A percentile compares a stretch with the other conserved stretches of the same genome.
phyloP scores from a whole-genome alignment of 1,140 invertebrate genomes.

The Hypothenemus hampei region DNA sequence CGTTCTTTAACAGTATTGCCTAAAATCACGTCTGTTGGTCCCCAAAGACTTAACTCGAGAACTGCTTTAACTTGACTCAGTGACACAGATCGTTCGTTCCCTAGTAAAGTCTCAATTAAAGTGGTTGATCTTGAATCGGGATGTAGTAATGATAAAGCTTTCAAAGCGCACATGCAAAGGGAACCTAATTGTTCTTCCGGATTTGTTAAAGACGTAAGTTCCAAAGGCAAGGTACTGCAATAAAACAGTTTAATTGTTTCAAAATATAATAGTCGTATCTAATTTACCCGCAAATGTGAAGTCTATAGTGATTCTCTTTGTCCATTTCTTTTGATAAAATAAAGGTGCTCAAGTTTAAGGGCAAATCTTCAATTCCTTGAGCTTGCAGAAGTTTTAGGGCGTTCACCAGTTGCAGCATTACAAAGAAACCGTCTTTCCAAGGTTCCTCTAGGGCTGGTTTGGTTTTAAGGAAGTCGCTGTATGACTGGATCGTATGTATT shows the following conservation, averaged over 20 bases:
- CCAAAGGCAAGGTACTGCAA: slow-evolving; percentile 50
- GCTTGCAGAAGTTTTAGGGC: slow-evolving; percentile 78
- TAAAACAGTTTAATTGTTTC: too few relatives aligned
- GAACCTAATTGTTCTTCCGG: slow-evolving; percentile 61
- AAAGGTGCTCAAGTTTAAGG: slow-evolving; percentile 61
- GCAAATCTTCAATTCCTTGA: slow-evolving; percentile 72
- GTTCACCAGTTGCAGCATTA: slow-evolving; percentile 74
- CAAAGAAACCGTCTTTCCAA: slow-evolving; percentile 54
- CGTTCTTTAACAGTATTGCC: slow-evolving; percentile 60
- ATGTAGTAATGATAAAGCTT: slow-evolving; percentile 59
- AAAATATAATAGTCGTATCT: neutral
- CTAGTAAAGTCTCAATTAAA: slow-evolving; percentile 62
- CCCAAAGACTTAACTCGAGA: slow-evolving; percentile 80
- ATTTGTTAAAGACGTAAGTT: slow-evolving; percentile 48
- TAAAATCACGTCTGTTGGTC: slow-evolving; percentile 68
- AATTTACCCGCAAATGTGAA: slow-evolving; percentile 68
- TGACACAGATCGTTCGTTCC: slow-evolving; percentile 66
- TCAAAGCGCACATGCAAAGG: slow-evolving; percentile 72
- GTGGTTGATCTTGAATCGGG: slow-evolving; percentile 53
- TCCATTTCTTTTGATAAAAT: slow-evolving; percentile 54
- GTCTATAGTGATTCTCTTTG: slow-evolving; percentile 53
- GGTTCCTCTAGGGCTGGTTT: slow-evolving; percentile 44
- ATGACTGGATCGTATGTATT: slow-evolving; percentile 63
- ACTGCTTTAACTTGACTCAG: slow-evolving; percentile 68
- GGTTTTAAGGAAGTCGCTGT: slow-evolving; percentile 53